These are phyloP conservation scores for Oreortyx pictus DNA, from an alignment of 2,797 vertebrate species.

Conservation along the genomic window DNA sequence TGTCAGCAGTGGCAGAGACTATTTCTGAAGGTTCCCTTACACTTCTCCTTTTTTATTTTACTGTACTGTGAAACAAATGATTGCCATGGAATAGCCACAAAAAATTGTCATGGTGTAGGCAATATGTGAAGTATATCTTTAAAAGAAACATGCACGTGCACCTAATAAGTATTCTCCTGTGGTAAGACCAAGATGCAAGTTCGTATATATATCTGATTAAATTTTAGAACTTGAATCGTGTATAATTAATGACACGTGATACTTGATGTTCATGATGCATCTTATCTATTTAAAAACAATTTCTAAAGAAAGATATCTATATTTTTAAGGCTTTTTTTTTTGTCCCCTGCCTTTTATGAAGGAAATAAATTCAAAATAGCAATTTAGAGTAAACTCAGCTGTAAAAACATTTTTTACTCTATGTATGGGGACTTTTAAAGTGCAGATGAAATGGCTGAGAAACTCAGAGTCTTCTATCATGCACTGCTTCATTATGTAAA, in stretches of 20 bases:
- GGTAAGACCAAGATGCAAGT: not conserved
- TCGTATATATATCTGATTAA: conserved; percentile 36
- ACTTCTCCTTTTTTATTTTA: not conserved
- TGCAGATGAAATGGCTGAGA: not conserved
- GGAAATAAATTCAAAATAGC: not conserved
- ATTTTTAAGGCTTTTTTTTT: not conserved
- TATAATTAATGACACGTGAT: not conserved
- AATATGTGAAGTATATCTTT: not conserved
- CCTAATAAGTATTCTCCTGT: not conserved
- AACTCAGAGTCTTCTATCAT: not conserved
- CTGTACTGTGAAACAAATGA: not conserved
- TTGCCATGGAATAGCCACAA: not conserved
- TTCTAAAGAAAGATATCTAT: conserved; percentile 36
- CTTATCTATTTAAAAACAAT: conserved; percentile 8
- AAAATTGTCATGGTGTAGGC: not conserved
- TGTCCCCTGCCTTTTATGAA: not conserved
- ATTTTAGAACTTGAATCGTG: conserved; percentile 9
- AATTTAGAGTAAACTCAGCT: not conserved
- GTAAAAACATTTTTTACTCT: not conserved
- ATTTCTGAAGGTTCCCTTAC: not conserved
- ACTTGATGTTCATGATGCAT: not conserved
- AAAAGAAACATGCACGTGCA: not conserved
- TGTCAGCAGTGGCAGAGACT: not conserved
- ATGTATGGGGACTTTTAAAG: not conserved
- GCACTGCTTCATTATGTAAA: not conserved